Evolutionary conservation across 2,888 invertebrate species (phyloP).

Genomic region (Ormyrus rosae): DNA sequence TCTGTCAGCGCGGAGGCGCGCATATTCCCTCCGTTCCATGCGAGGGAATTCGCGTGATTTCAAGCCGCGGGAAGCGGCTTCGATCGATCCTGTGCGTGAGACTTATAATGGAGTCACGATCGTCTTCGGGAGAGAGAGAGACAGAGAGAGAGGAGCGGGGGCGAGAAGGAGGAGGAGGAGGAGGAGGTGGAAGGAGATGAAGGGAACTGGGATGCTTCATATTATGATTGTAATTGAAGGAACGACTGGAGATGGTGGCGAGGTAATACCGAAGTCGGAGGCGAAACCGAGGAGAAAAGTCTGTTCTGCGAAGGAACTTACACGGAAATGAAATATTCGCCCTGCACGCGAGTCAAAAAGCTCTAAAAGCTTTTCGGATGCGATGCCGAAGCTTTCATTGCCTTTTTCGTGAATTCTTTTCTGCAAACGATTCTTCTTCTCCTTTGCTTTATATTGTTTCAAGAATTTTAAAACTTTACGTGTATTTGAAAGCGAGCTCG

Average conservation of each 20-base stretch:
- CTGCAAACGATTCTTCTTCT: too few species aligned
- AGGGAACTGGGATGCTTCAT: not conserved
- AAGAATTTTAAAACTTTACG: too few species aligned
- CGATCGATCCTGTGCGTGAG: slow-evolving; percentile 29
- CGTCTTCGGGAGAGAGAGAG: slow-evolving; percentile 16
- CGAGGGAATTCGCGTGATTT: slow-evolving; percentile 39
- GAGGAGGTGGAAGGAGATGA: too few species aligned
- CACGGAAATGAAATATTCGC: slow-evolving; percentile 26
- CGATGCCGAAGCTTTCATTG: not conserved
- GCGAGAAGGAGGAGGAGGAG: too few species aligned
- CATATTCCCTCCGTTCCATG: not conserved
- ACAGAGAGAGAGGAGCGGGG: too few species aligned
- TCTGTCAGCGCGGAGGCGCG: not conserved
- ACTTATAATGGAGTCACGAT: slow-evolving; percentile 46
- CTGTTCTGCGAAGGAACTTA: not conserved
- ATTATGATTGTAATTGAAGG: slow-evolving; percentile 47
- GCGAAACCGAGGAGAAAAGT: not conserved
- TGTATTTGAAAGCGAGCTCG: too few species aligned
- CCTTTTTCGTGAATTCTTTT: too few species aligned
- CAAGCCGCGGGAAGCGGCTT: not conserved
- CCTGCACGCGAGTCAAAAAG: slow-evolving; percentile 10
- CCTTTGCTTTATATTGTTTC: too few species aligned
- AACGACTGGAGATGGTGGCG: not conserved
- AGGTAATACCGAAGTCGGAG: slow-evolving; percentile 1
- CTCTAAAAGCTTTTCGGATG: not conserved